Evolutionary conservation across 2,797 vertebrate species (phyloP).

Genomic region (Lagodon rhomboides): DNA sequence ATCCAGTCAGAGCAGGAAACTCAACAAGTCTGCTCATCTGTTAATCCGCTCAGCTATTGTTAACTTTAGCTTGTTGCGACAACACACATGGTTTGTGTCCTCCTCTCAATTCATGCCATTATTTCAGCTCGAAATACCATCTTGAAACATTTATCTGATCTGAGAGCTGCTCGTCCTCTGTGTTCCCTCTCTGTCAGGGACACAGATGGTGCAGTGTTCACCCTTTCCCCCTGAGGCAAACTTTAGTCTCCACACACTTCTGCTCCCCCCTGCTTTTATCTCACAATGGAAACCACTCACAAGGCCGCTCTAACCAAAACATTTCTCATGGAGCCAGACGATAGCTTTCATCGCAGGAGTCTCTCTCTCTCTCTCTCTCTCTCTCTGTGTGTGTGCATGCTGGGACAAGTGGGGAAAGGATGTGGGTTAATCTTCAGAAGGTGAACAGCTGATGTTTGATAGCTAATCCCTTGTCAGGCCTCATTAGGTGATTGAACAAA

Average conservation of each 20-base stretch:
- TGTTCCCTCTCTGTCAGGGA: not conserved
- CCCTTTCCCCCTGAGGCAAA: conserved; percentile 16
- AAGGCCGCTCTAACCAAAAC: conserved; percentile 51
- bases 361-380: not conserved
- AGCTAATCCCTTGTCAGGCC: conserved; percentile 76
- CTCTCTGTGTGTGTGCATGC: conserved; percentile 32
- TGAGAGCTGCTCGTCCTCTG: conserved; percentile 1
- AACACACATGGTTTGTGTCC: not conserved
- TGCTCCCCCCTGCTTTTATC: conserved; percentile 1
- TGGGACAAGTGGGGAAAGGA: conserved; percentile 61
- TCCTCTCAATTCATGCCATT: not conserved
- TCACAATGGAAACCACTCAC: conserved; percentile 42
- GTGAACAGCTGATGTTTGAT: conserved; percentile 72
- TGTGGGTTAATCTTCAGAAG: conserved; percentile 76
- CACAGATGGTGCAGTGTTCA: conserved; percentile 7
- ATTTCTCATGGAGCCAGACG: conserved; percentile 44
- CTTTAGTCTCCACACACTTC: conserved; percentile 4
- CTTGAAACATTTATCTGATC: not conserved
- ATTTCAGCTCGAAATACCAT: not conserved
- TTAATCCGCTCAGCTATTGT: not conserved
- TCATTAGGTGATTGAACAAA: conserved; percentile 75
- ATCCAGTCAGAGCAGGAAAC: conserved; percentile 27
- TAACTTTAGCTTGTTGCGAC: too few relatives aligned
- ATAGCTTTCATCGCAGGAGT: conserved; percentile 52
- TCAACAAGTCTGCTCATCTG: not conserved